Percentiles rank a stretch among this genome's conserved stretches.
Conservation (phyloP, 1,140 invertebrate genomes). For the Drosophila bipectinata region DNA sequence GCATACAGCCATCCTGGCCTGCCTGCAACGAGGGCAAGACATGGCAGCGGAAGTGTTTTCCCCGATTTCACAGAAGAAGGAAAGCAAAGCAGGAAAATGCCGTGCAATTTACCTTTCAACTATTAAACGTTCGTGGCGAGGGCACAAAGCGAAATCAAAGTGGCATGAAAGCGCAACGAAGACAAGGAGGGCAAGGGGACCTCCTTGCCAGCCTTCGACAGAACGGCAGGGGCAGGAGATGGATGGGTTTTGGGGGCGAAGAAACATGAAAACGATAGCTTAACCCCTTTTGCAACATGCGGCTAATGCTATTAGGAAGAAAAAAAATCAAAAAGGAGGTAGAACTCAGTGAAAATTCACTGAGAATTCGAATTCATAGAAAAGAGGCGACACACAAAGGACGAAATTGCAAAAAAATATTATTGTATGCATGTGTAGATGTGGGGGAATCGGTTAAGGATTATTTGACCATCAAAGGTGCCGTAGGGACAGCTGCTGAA, state of each 20-base stretch:
- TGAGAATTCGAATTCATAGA: conserved; percentile 7
- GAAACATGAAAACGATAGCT: conserved; percentile 65
- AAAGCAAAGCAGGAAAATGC: conserved; percentile 61
- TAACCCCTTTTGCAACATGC: conserved; percentile 71
- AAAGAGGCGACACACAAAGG: conserved; percentile 28
- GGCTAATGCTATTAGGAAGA: conserved; percentile 66
- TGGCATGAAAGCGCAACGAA: conserved; percentile 77
- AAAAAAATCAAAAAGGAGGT: conserved; percentile 10
- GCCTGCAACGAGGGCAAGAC: conserved; percentile 49
- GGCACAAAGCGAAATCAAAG: conserved; percentile 79
- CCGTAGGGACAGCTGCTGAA: conserved; percentile 27
- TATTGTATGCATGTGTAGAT: conserved; percentile 72
- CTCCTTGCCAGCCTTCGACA: too few species aligned
- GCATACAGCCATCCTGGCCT: not conserved
- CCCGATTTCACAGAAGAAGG: conserved; percentile 46
- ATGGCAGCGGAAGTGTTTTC: conserved; percentile 74
- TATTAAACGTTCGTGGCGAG: conserved; percentile 79
- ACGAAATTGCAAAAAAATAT: conserved; percentile 77
- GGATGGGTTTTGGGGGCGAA: not conserved
- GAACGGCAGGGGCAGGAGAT: not conserved
- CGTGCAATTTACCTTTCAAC: conserved; percentile 80
- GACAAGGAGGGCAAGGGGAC: conserved; percentile 31
- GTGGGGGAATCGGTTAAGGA: conserved; percentile 59
- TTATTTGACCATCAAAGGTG: conserved; percentile 71
- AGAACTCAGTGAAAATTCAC: conserved; percentile 5